A percentile compares a stretch with the other conserved stretches of the same genome.
phyloP scores from a whole-genome alignment of 2,797 vertebrate genomes.

The Graptemys geographica region DNA sequence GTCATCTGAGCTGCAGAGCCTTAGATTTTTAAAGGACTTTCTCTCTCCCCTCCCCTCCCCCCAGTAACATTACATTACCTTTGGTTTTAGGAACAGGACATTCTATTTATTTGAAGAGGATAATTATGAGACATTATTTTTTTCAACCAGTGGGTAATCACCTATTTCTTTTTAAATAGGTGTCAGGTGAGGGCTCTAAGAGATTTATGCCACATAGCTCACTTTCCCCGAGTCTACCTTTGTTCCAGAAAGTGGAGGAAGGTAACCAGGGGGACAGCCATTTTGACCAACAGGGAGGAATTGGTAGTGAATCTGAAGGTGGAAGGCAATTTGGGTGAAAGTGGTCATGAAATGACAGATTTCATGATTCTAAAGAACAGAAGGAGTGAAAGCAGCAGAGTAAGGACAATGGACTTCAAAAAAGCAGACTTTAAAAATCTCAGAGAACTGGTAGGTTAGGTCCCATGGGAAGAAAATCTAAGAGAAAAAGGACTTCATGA shows the following conservation, averaged over 20 bases:
- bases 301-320: not conserved
- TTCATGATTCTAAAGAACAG: not conserved
- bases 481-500: not conserved
- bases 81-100: conserved; percentile 18
- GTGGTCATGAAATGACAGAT: not conserved
- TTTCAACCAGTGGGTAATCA: not conserved
- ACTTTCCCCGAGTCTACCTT: not conserved
- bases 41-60: not conserved
- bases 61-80: not conserved
- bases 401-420: not conserved
- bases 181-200: not conserved
- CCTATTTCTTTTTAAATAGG: conserved; percentile 31
- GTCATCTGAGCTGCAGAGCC: conserved; percentile 42
- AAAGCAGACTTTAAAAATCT: not conserved
- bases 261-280: not conserved
- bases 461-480: not conserved
- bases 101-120: conserved; percentile 24
- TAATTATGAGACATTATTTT: conserved; percentile 20
- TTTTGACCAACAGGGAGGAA: not conserved
- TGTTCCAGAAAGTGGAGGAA: not conserved
- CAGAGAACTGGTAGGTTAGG: not conserved
- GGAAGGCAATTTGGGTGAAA: not conserved
- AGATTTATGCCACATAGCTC: not conserved
- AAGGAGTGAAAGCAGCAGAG: not conserved
- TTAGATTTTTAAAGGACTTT: conserved; percentile 62